Conservation (phyloP, 1,140 invertebrate species). For the Neodiprion pinetum region DNA sequence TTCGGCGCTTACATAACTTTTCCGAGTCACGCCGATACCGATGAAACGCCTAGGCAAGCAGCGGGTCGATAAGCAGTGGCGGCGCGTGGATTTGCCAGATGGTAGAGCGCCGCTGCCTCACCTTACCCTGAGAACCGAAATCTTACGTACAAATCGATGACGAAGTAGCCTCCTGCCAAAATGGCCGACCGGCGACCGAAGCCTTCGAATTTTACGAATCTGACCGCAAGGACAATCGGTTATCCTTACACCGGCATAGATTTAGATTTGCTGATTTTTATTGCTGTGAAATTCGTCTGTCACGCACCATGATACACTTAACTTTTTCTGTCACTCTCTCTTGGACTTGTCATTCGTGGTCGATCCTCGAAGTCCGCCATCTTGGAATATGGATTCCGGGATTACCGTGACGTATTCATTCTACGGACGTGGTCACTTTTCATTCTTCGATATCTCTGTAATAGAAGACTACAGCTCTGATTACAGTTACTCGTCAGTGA, state of each 20-base stretch:
- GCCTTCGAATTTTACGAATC: background rate
- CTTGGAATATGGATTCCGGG: background rate
- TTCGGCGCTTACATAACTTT: slow-evolving; percentile 39
- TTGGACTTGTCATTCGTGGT: background rate
- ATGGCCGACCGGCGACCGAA: slow-evolving; percentile 41
- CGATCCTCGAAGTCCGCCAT: background rate
- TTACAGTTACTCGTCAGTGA: too few species aligned
- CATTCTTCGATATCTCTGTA: background rate
- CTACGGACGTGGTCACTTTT: background rate
- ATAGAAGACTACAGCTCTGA: too few species aligned
- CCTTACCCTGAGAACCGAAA: slow-evolving; percentile 19
- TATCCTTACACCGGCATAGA: too few species aligned
- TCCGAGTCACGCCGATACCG: slow-evolving; percentile 4
- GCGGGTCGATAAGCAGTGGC: slow-evolving; percentile 44
- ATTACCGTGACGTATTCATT: background rate
- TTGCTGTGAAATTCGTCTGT: too few species aligned
- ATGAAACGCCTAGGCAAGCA: background rate
- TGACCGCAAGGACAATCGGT: too few species aligned
- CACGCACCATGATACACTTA: too few species aligned
- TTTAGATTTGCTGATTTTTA: too few species aligned
- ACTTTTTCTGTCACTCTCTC: too few species aligned
- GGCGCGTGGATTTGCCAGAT: slow-evolving; percentile 42
- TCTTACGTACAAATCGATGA: slow-evolving; percentile 51
- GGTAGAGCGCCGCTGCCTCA: slow-evolving; percentile 41
- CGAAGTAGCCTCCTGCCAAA: slow-evolving; percentile 46